Percentiles rank a stretch among this genome's conserved stretches.
phyloP scores from a whole-genome alignment of 2,113 vertebrate genomes.

The Procavia capensis region DNA sequence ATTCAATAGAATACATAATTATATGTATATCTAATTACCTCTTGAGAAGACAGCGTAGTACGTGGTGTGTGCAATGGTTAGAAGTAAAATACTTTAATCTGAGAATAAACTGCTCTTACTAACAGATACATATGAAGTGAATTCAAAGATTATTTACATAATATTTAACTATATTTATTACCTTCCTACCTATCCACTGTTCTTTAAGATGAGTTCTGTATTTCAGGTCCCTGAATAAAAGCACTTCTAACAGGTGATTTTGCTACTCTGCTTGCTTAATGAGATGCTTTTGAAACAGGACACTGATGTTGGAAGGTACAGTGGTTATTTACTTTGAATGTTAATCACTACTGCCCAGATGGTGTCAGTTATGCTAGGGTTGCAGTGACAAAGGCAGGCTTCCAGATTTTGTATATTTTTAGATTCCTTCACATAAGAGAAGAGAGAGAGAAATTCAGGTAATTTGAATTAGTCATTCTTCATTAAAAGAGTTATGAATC shows the following conservation, averaged over 20 bases:
- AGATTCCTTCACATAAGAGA: background rate
- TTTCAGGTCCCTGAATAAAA: background rate
- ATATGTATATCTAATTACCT: background rate
- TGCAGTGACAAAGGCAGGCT: background rate
- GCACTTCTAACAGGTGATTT: background rate
- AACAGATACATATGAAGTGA: background rate
- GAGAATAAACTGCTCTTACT: background rate
- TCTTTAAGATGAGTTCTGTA: background rate
- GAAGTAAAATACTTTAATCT: conserved; percentile 8
- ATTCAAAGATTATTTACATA: background rate
- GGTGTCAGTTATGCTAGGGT: background rate
- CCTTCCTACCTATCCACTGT: background rate
- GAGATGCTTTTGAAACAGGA: background rate
- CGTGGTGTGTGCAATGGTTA: background rate
- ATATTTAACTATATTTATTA: conserved; percentile 1
- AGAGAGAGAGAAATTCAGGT: background rate
- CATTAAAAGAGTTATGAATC: background rate
- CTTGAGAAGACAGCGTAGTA: background rate
- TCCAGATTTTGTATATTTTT: background rate
- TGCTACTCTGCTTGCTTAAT: background rate
- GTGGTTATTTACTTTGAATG: conserved; percentile 9
- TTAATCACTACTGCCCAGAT: background rate
- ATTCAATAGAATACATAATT: background rate
- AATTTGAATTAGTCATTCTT: background rate
- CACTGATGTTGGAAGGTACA: background rate